Evolutionary conservation across 1,140 invertebrate genomes (phyloP), one percentile per base, ranked within the genome.

Genomic region (Papilio dardanus): DNA sequence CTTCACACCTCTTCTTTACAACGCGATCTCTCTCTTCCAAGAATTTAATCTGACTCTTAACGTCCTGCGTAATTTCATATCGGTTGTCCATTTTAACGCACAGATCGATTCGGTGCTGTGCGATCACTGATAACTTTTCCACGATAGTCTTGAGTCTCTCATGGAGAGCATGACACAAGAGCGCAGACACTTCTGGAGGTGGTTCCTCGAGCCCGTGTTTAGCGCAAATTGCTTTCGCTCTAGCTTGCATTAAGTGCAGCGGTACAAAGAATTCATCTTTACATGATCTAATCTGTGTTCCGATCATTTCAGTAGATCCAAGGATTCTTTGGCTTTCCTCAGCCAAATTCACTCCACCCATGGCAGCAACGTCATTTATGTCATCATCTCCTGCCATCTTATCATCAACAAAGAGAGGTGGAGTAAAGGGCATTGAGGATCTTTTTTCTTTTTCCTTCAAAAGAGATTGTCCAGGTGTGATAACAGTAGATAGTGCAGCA

Each of bases 291-390:
- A 99, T 99, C 93, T 99, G 98, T 0, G 98, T 98, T 8, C 98
- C 98, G 75, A 99, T 98, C 92, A 98, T 97, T 86, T 99, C 98
- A 4, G 98, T 98, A 3, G 97, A 97, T 3, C 98, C 98, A 33
- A 99, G 94, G 86, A 99, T 99, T 92, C 97, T 96, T 88, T 99
- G 98, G 71, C 97, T 97, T 94, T 99, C 99, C 94, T 99, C 99
- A 1, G 97, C 97, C 81, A 99, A 94, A 94, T 99, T 99, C n/a
- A 99, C 98, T 31, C 99, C 99, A 82, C 99, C 99, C 99, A 99
- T 99, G 6, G 98, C 98, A 28, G 99, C 98, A 0, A 99, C 99
- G 95, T 99, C 99, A 88, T 99, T 99, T 80, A 99, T 99, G 40
- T 93, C 91, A 46, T 93, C 91, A 77, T 92, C 90, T 0, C 88